Evolutionary conservation across 2,797 vertebrate genomes (phyloP).

Genomic region (Phalloptychus januarius): DNA sequence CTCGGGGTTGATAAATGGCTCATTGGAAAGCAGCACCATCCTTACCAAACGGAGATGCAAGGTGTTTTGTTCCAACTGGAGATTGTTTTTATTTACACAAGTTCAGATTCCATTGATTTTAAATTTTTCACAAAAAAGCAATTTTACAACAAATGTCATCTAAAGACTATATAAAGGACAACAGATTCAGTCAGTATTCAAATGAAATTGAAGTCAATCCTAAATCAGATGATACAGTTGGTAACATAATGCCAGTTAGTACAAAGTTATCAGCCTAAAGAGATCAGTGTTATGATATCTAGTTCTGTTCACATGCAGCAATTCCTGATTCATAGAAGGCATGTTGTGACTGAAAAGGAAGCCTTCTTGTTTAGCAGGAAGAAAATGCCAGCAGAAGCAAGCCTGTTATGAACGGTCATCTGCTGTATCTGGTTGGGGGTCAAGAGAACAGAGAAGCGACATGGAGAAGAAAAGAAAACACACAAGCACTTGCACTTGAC

Average conservation of each 20-base stretch:
- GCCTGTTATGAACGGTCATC: neutral
- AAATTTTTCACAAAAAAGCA: neutral
- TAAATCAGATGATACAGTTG: neutral
- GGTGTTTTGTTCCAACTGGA: slow-evolving; percentile 41
- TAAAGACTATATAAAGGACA: neutral
- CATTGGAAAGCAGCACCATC: slow-evolving; percentile 69
- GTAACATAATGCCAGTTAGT: neutral
- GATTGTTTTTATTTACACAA: slow-evolving; percentile 58
- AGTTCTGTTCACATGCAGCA: neutral
- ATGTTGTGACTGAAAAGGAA: neutral
- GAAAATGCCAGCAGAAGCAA: neutral
- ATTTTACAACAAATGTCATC: neutral
- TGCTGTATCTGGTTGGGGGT: neutral
- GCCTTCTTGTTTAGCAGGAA: neutral
- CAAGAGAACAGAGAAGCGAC: neutral
- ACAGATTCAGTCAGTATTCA: neutral
- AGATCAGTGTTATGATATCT: neutral
- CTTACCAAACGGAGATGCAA: slow-evolving; percentile 47
- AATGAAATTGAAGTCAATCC: neutral
- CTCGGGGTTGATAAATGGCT: slow-evolving; percentile 74
- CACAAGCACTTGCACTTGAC: neutral
- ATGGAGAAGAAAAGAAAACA: neutral
- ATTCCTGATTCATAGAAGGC: neutral
- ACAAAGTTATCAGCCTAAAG: neutral
- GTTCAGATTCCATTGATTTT: slow-evolving; percentile 4